Percentiles rank a stretch among this genome's conserved stretches.
Evolutionary conservation across 2,888 invertebrate genomes (phyloP).

Genomic region (Polydrusus pterygomalis): DNA sequence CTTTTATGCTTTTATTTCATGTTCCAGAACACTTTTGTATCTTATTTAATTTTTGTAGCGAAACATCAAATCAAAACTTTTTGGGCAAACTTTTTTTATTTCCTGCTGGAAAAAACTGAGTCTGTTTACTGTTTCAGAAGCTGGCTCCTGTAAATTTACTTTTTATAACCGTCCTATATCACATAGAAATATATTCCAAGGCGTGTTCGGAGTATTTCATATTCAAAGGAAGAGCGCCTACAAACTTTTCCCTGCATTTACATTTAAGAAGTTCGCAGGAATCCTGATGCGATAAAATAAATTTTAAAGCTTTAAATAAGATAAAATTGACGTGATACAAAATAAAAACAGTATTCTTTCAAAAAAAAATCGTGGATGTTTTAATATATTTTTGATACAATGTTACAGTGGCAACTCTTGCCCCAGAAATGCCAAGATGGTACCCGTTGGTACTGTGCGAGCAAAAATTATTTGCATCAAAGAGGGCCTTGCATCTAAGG

Average conservation of each 20-base stretch:
- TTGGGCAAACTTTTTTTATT: background rate
- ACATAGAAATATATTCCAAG: background rate
- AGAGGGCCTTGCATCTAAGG: too few species aligned
- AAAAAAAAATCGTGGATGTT: too few species aligned
- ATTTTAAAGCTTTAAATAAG: background rate
- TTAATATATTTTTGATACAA: too few species aligned
- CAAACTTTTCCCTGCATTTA: background rate
- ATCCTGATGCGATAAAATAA: background rate
- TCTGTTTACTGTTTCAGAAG: background rate
- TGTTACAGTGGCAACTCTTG: too few species aligned
- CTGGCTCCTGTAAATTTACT: background rate
- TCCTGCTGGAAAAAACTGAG: background rate
- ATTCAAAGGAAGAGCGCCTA: constrained; percentile 1
- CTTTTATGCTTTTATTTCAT: too few species aligned
- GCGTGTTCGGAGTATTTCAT: background rate
- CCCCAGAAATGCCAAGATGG: too few species aligned
- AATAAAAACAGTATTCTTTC: too few species aligned
- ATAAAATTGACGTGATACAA: too few species aligned
- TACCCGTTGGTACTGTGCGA: too few species aligned
- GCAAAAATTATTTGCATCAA: too few species aligned
- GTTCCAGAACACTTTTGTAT: background rate
- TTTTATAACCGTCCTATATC: constrained; percentile 8
- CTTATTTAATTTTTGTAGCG: too few species aligned
- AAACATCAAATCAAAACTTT: background rate
- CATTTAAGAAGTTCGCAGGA: background rate